These are phyloP conservation scores for Neoitamus cyanurus DNA, from an alignment of 2,888 invertebrate species.

Conservation along the genomic window DNA sequence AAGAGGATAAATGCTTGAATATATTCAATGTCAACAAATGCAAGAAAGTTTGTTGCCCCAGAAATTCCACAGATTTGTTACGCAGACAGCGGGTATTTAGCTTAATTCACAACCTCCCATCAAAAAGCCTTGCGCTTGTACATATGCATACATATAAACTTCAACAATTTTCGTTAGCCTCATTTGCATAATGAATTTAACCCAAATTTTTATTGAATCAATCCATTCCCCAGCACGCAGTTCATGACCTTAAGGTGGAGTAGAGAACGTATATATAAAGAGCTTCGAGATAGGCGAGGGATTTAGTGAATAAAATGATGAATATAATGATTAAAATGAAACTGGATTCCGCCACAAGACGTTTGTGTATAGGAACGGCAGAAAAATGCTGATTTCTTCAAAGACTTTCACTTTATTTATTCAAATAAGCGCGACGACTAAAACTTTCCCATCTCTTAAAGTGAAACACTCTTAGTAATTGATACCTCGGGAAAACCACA, in stretches of 20 bases:
- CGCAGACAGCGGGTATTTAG: background rate
- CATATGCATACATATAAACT: background rate
- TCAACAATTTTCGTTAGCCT: background rate
- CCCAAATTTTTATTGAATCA: background rate
- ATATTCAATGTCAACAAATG: background rate
- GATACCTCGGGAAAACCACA: background rate
- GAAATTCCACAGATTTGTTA: background rate
- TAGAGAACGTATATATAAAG: background rate
- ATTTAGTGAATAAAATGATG: constrained; percentile 9
- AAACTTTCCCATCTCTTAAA: constrained; percentile 32
- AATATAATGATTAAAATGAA: background rate
- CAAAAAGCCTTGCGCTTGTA: background rate
- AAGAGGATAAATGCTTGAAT: background rate
- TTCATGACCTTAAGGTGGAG: background rate
- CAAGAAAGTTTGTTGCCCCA: background rate
- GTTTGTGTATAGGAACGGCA: background rate
- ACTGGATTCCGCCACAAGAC: constrained; percentile 12
- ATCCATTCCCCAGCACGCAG: background rate
- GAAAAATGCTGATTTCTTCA: constrained; percentile 14
- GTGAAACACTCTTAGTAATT: background rate
- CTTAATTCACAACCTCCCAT: background rate
- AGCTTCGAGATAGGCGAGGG: background rate
- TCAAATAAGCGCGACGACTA: constrained; percentile 30
- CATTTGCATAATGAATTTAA: background rate
- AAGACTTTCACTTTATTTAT: constrained; percentile 39